Conservation (phyloP, 92 coral and sea anemone species). For the Meandrina meandrites region DNA sequence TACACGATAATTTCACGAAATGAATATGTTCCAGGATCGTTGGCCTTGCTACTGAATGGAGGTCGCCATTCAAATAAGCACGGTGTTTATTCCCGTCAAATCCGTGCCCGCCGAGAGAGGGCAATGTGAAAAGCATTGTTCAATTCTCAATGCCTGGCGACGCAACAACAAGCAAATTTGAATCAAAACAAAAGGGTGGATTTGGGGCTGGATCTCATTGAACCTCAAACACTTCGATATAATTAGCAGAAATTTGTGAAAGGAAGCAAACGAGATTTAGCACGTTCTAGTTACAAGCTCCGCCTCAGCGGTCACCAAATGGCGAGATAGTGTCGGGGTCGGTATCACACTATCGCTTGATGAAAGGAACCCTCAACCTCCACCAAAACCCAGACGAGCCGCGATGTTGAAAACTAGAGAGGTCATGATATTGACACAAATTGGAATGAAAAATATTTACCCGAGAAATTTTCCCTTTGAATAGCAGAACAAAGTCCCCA, state of each 20-base stretch:
- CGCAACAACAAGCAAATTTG: slow-evolving; percentile 73
- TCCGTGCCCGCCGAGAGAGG: slow-evolving; percentile 28
- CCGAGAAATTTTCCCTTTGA: slow-evolving; percentile 75
- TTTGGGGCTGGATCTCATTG: slow-evolving; percentile 71
- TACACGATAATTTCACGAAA: slow-evolving; percentile 13
- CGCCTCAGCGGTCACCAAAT: slow-evolving; percentile 83
- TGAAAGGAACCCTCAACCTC: slow-evolving; percentile 48
- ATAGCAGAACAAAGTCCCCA: slow-evolving; percentile 81
- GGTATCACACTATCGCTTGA: slow-evolving; percentile 47
- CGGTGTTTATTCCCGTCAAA: slow-evolving; percentile 48
- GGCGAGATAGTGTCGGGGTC: slow-evolving; percentile 52
- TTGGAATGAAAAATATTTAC: slow-evolving; percentile 93
- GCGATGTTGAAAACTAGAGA: slow-evolving; percentile 55
- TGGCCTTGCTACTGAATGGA: slow-evolving; percentile 4
- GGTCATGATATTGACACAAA: slow-evolving; percentile 80
- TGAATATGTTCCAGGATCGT: slow-evolving; percentile 1
- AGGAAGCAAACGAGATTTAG: slow-evolving; percentile 74
- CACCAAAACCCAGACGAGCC: slow-evolving; percentile 47
- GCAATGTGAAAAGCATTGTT: slow-evolving; percentile 50
- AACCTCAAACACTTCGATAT: slow-evolving; percentile 73
- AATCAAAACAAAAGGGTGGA: slow-evolving; percentile 74
- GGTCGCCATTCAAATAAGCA: not conserved
- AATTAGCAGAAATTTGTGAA: slow-evolving; percentile 84
- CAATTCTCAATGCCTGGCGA: slow-evolving; percentile 61
- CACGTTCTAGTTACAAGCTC: slow-evolving; percentile 80